Evolutionary conservation across 2,797 vertebrate species (phyloP).

Genomic region (Sebastes nivosus): DNA sequence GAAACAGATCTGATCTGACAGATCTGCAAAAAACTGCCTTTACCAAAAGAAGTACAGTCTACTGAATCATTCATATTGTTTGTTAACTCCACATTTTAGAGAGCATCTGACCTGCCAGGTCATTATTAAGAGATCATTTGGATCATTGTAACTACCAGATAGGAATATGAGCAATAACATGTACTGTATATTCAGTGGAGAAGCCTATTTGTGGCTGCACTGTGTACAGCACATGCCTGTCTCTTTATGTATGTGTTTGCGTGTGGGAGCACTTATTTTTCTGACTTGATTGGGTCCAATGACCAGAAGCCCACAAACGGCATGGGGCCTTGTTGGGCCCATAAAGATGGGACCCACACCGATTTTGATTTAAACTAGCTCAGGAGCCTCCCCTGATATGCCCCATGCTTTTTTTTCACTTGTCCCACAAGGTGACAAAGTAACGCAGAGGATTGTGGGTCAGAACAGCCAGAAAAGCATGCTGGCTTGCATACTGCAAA

Average conservation of each 20-base stretch:
- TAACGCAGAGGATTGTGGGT: no score
- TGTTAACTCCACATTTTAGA: not conserved
- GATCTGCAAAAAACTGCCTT: not conserved
- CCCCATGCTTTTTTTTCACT: no score
- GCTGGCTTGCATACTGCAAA: no score
- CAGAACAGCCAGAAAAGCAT: no score
- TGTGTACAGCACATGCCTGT: not conserved
- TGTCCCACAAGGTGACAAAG: no score
- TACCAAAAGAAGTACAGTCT: not conserved
- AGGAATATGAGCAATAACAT: not conserved
- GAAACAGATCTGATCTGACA: constrained; percentile 7
- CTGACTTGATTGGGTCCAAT: no score
- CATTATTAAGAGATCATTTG: not conserved
- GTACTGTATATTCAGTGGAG: not conserved
- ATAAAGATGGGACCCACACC: no score
- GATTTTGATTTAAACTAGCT: no score
- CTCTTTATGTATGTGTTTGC: not conserved
- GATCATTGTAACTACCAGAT: not conserved
- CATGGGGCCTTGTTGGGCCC: no score
- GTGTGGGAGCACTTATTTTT: not conserved
- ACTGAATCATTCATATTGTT: not conserved
- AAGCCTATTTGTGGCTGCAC: not conserved
- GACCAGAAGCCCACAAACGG: not conserved
- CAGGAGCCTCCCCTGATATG: no score
- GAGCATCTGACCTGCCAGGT: no score